These are phyloP conservation scores for Galemys pyrenaicus DNA, from an alignment of 2,113 vertebrate genomes.

Conservation along the genomic window DNA sequence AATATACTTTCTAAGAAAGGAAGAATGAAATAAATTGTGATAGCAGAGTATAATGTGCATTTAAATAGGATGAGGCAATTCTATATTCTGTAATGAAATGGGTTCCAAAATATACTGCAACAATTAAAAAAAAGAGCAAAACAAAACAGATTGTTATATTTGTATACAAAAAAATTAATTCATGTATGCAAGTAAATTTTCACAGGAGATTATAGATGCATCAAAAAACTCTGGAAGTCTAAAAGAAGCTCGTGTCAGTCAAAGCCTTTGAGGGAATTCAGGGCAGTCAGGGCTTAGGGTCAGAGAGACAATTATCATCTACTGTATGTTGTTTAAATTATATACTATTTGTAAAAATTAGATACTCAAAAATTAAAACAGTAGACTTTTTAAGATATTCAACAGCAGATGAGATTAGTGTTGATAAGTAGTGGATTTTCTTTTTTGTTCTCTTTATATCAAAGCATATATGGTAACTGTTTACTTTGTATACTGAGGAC, in stretches of 20 bases:
- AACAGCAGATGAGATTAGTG: neutral
- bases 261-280: neutral
- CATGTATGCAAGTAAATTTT: neutral
- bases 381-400: conserved; percentile 10
- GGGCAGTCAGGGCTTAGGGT: neutral
- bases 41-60: neutral
- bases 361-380: conserved; percentile 6
- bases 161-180: neutral
- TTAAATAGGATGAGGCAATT: neutral
- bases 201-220: neutral
- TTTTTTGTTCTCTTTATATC: neutral
- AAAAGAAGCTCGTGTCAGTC: neutral
- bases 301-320: neutral
- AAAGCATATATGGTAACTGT: neutral
- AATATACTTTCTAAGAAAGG: neutral
- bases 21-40: neutral
- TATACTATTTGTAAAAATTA: neutral
- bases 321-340: neutral
- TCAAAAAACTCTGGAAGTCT: neutral
- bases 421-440: neutral
- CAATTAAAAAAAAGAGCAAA: no score
- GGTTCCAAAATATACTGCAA: neutral
- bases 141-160: neutral
- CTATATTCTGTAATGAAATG: neutral
- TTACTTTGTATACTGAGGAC: neutral